Evolutionary conservation across 2,888 invertebrate species (phyloP), one percentile per base, ranked within the genome.

Genomic region (Deroplatys truncata): DNA sequence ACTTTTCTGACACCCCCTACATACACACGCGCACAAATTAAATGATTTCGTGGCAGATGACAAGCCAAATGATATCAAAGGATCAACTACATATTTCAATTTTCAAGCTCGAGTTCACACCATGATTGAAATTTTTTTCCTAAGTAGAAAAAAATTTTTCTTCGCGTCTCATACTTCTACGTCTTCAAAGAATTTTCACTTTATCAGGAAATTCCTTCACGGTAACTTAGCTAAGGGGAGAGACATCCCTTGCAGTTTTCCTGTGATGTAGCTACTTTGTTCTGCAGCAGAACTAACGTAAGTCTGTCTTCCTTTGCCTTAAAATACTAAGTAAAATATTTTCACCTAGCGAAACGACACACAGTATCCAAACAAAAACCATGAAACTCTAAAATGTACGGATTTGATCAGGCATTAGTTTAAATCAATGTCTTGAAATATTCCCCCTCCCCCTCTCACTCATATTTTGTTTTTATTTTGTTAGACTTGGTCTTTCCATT

Each of bases 41-140:
- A 90, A 91, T 91, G 89, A 91, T 90, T 91, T 90, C 90, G 90
- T 87, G 90, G 90, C 83, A 86, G 91, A 90, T 91, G 91, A 90
- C 91, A 90, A 88, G 88, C 89, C 87, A 91, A 91, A 91, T 91
- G 90, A 90, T 91, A 91, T 91, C 91, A 91, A 90, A 90, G 90
- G 91, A 90, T 90, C 90, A 90, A 88, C 88, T 88, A 91, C 90
- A 90, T 91, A 91, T 91, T 91, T 90, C 91, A 91, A 91, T 91
- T 91, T 91, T 91, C 90, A 90, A 89, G 91, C 91, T 90, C 88
- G 89, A 91, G 90, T 91, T 91, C 88, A 90, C 91, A 83, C 88
- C 82, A 89, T 91, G 91, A 91, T 91, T 91, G 91, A 90, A 91
- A 91, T 91, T 91, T 91, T 90, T 90, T 90, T 90, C 82, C 86